Evolutionary conservation across 1,140 invertebrate genomes (phyloP).

Genomic region (honey bee (Apis mellifera)): DNA sequence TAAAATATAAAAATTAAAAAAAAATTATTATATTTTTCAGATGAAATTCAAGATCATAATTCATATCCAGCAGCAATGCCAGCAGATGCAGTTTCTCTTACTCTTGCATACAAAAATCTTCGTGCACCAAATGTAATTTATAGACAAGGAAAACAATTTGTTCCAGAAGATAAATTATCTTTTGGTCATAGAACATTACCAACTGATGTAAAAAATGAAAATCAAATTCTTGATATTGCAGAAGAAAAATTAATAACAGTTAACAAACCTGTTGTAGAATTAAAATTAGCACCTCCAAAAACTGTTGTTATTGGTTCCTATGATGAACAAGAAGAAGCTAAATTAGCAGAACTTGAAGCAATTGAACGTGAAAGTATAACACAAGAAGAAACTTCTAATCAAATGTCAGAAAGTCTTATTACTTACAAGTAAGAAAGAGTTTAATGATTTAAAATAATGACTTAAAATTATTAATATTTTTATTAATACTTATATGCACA

Average conservation of each 20-base stretch:
- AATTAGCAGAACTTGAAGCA: conserved; percentile 64
- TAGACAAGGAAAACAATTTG: conserved; percentile 62
- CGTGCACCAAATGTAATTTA: conserved; percentile 44
- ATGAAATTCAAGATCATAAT: conserved; percentile 16
- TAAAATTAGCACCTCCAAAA: conserved; percentile 61
- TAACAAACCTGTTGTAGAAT: conserved; percentile 77
- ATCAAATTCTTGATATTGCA: conserved; percentile 69
- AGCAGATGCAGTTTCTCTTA: conserved; percentile 79
- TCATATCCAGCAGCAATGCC: conserved; percentile 59
- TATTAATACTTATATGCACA: too few species aligned
- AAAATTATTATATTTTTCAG: conserved; percentile 22
- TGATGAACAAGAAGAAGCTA: conserved; percentile 53
- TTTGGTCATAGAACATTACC: conserved; percentile 77
- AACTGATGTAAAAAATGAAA: conserved; percentile 63
- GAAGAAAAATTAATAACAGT: conserved; percentile 79
- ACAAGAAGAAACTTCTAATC: conserved; percentile 25
- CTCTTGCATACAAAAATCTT: conserved; percentile 73
- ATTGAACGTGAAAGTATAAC: conserved; percentile 59
- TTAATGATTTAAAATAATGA: background rate
- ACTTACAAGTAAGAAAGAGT: conserved; percentile 51
- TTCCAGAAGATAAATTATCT: conserved; percentile 77
- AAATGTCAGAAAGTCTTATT: conserved; percentile 24
- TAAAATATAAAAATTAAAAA: background rate
- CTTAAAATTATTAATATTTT: background rate
- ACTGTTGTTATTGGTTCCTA: conserved; percentile 36